Conservation (phyloP, 2,113 vertebrate genomes). For the Ptilorrhoa leucosticta region DNA sequence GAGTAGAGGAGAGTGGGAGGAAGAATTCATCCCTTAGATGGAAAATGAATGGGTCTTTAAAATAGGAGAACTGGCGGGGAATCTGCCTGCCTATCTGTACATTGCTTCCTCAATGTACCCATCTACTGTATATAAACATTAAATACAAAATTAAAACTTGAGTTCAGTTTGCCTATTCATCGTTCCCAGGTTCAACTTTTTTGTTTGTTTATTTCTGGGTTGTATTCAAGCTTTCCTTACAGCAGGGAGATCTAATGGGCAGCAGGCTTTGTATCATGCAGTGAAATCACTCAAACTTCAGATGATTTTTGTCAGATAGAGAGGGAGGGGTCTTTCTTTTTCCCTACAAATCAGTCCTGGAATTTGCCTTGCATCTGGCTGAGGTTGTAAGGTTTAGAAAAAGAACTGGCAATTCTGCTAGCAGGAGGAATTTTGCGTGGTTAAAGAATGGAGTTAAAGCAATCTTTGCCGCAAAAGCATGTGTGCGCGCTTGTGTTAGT, state of each 20-base stretch:
- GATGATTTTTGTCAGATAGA: not conserved
- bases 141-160: not conserved
- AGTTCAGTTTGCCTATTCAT: not conserved
- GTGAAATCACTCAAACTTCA: not conserved
- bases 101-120: not conserved
- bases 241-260: not conserved
- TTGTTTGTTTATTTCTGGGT: not conserved
- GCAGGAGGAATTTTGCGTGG: not conserved
- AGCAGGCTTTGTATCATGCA: not conserved
- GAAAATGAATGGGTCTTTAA: conserved; percentile 28
- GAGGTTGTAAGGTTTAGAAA: not conserved
- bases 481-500: not conserved
- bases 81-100: not conserved
- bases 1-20: not conserved
- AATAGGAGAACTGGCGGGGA: not conserved
- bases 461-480: not conserved
- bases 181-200: not conserved
- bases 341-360: not conserved
- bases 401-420: not conserved
- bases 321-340: not conserved
- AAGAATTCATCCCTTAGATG: not conserved
- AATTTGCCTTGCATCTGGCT: not conserved
- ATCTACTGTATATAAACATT: not conserved
- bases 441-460: not conserved
- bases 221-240: not conserved